Conservation (phyloP, 1,140 invertebrate genomes). For the Mamestra configurata region DNA sequence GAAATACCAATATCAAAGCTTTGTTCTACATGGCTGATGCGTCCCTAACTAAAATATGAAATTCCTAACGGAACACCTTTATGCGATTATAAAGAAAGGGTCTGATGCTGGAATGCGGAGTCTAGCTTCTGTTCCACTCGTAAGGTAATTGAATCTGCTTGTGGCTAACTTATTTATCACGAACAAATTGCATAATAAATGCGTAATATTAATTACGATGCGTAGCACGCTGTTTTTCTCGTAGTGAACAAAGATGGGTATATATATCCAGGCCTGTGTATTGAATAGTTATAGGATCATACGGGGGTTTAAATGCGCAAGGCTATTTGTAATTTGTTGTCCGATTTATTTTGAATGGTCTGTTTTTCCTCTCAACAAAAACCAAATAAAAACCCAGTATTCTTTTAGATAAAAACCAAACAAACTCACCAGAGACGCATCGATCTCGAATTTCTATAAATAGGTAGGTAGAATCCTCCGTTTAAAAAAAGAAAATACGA, state of each 20-base stretch:
- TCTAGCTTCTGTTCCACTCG: slow-evolving; percentile 26
- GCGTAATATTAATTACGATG: slow-evolving; percentile 5
- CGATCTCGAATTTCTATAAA: not conserved
- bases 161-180: slow-evolving; percentile 37
- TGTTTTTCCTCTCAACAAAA: too few species aligned
- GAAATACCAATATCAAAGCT: not conserved
- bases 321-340: too few species aligned
- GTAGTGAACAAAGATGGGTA: not conserved
- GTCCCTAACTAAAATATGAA: slow-evolving; percentile 18
- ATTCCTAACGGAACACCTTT: slow-evolving; percentile 7
- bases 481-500: not conserved
- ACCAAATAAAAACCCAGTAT: too few species aligned
- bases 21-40: not conserved
- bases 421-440: not conserved
- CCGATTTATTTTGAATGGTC: too few species aligned
- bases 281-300: not conserved
- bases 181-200: slow-evolving; percentile 18
- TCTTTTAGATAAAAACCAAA: not conserved
- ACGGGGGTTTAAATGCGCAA: too few species aligned
- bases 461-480: not conserved
- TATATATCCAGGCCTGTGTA: not conserved
- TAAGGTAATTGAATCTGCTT: slow-evolving; percentile 30
- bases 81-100: slow-evolving; percentile 24
- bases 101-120: slow-evolving; percentile 16
- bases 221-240: not conserved